phyloP scores from a whole-genome alignment of 2,797 vertebrate genomes.

The Propithecus perrieri region DNA sequence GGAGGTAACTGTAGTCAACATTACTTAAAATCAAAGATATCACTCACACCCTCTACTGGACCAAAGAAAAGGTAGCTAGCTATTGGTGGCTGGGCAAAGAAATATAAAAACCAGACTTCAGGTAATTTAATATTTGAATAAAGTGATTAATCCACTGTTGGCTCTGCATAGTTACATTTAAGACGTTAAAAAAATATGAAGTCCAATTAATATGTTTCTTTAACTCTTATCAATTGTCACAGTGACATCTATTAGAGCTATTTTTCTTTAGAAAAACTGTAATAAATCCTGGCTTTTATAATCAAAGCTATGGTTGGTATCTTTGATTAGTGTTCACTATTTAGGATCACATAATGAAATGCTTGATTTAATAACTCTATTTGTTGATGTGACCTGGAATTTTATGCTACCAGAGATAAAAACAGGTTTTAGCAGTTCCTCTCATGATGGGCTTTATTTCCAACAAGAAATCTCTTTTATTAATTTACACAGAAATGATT shows the following conservation, averaged over 20 bases:
- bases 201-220: background rate
- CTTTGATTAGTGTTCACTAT: conserved; percentile 29
- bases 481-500: conserved; percentile 33
- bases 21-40: background rate
- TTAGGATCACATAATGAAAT: conserved; percentile 30
- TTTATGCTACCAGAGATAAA: conserved; percentile 42
- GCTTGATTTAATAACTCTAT: conserved; percentile 17
- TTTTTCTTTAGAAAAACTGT: background rate
- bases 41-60: background rate
- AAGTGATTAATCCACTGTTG: background rate
- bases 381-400: background rate
- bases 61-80: background rate
- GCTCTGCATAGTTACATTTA: background rate
- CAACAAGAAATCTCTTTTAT: background rate
- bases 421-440: background rate
- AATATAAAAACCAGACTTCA: background rate
- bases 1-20: background rate
- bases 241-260: background rate
- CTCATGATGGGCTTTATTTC: conserved; percentile 24
- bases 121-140: background rate
- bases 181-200: background rate
- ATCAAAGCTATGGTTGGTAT: conserved; percentile 7
- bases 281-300: conserved; percentile 22
- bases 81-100: background rate
- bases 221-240: background rate